Evolutionary conservation across 2,888 invertebrate genomes (phyloP).

Genomic region (Nephrotoma guestfalica): DNA sequence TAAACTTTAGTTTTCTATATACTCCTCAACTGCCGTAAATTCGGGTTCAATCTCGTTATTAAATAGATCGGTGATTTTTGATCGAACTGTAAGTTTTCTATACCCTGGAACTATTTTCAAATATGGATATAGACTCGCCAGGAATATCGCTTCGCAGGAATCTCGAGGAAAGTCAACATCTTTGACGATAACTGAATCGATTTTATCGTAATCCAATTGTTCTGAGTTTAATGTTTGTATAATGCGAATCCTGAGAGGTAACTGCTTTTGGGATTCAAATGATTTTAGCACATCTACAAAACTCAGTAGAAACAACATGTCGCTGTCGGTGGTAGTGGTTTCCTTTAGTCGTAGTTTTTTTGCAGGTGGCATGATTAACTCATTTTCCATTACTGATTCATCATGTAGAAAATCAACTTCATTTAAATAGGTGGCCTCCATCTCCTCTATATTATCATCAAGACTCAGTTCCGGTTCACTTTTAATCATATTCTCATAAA

Average conservation of each 20-base stretch:
- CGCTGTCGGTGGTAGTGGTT: background rate
- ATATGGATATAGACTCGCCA: background rate
- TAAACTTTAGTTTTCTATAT: background rate
- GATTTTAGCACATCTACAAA: background rate
- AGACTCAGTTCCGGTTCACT: background rate
- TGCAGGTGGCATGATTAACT: background rate
- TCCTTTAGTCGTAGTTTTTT: background rate
- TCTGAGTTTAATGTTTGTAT: background rate
- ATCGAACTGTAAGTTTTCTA: background rate
- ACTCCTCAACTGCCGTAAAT: background rate
- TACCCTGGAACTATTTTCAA: background rate
- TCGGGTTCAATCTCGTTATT: background rate
- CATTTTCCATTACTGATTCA: background rate
- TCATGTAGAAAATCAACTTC: background rate
- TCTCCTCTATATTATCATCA: background rate
- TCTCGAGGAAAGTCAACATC: background rate
- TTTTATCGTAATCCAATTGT: background rate
- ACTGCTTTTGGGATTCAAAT: background rate
- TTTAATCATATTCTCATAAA: background rate
- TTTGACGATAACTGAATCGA: background rate
- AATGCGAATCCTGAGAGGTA: background rate
- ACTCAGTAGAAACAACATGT: background rate
- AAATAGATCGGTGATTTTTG: background rate
- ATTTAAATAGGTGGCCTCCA: background rate
- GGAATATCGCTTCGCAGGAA: background rate